Base-by-base conservation (phyloP, 2,113 vertebrate genomes). In the Neotragus pygmaeus region DNA sequence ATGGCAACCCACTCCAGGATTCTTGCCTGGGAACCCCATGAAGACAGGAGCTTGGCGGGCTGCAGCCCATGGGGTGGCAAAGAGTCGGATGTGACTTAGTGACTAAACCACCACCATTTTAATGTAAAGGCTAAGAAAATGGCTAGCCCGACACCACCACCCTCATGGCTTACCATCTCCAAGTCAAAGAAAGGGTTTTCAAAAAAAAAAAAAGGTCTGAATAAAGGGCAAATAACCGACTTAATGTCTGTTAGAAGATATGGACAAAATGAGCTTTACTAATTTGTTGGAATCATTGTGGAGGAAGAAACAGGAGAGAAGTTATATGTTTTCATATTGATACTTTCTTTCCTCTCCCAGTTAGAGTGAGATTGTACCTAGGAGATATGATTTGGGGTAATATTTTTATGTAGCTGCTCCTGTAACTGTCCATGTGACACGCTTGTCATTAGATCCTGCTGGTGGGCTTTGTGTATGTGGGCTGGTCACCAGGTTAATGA, bases 371-470 rank as follows among this genome's bases (percentile, higher is more conserved):
- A 25, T 12, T 1, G 6, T 2, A 13, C 30, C 27, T 23, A 39
- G 0, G 43, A 12, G 51, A 28, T 17, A 5, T 8, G 45, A 8
- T 15, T 17, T 45, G 16, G 17, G 27, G 33, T 30, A 16, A 43
- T 7, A 25, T 11, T 36, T 25, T 25, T 7, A 1, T 8, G 13
- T 6, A 36, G 23, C 39, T 45, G n/a, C 16, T 16, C 53, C 62
- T 84, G 0, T 25, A 0, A 57, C 36, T 57, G 17, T 17, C 21
- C 57, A 4, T 2, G 43, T 6, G 62, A 43, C 27, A 0, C 1
- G 0, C 33, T 25, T 49, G 10, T n/a, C 30, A 0, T 23, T 13
- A 28, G 39, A 62, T 1, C 23, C 19, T 6, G 16, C 2, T 1
- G 10, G 12, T 2, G 12, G 3, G 23, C 25, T 51, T 70, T 11